Evolutionary conservation across 1,140 invertebrate species (phyloP).

Genomic region (Vollenhovia emeryi): DNA sequence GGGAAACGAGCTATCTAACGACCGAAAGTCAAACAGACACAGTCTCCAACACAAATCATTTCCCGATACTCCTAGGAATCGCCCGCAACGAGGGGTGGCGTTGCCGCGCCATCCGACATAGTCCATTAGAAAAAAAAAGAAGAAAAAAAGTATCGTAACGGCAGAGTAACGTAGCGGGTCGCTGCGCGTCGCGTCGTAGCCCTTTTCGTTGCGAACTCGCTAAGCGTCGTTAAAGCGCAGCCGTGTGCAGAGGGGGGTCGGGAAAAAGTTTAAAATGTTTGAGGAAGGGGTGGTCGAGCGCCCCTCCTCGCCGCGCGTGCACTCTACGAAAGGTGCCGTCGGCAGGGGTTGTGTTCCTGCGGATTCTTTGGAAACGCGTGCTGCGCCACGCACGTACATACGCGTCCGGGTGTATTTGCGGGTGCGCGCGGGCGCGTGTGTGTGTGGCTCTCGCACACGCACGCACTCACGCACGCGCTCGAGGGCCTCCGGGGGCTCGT

Average conservation of each 20-base stretch:
- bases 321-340: constrained; percentile 72
- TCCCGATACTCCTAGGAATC: constrained; percentile 13
- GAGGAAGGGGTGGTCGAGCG: constrained; percentile 72
- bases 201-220: constrained; percentile 65
- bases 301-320: background rate
- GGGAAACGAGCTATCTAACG: background rate
- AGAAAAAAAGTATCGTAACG: constrained; percentile 60
- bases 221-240: constrained; percentile 72
- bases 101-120: background rate
- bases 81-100: constrained; percentile 26
- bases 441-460: background rate
- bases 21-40: constrained; percentile 9
- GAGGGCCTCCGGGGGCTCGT: constrained; percentile 40
- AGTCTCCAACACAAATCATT: constrained; percentile 31
- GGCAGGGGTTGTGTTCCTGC: constrained; percentile 71
- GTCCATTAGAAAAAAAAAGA: constrained; percentile 32
- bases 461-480: constrained; percentile 39
- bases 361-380: constrained; percentile 73
- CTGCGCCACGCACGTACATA: constrained; percentile 60
- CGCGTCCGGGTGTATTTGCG: background rate
- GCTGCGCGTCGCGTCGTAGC: constrained; percentile 63
- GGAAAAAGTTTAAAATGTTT: constrained; percentile 84
- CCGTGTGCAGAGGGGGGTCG: constrained; percentile 45
- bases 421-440: background rate
- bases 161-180: constrained; percentile 39